These are phyloP conservation scores for Chrysochloris asiatica DNA, from an alignment of 2,113 vertebrate species.

Conservation along the genomic window DNA sequence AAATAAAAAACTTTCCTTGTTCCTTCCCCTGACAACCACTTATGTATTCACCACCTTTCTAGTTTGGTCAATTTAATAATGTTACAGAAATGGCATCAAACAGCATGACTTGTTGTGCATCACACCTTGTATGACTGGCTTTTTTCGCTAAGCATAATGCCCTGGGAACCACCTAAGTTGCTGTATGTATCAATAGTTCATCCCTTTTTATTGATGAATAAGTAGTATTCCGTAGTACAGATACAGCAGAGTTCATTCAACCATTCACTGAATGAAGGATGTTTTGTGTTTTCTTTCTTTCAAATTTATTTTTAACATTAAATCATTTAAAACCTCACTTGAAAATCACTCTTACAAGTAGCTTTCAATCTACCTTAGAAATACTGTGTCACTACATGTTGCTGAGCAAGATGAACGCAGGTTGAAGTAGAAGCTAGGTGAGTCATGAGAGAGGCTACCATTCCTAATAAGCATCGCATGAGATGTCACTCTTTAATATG, in stretches of 20 bases:
- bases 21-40: background rate
- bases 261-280: background rate
- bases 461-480: background rate
- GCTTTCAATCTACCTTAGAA: background rate
- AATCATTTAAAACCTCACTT: background rate
- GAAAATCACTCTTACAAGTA: background rate
- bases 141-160: background rate
- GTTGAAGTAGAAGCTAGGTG: background rate
- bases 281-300: background rate
- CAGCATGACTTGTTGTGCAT: background rate
- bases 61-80: background rate
- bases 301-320: too few species aligned
- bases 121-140: background rate
- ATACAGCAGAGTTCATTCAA: too few species aligned
- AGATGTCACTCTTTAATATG: background rate
- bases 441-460: background rate
- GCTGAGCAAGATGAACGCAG: background rate
- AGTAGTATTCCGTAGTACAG: too few species aligned
- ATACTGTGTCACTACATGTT: background rate
- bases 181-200: background rate
- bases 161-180: background rate
- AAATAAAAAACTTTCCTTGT: too few species aligned
- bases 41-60: background rate
- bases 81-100: background rate
- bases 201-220: background rate